phyloP scores from a whole-genome alignment of 53 echinoderm and acorn worm genomes.

The Mesocentrotus franciscanus region DNA sequence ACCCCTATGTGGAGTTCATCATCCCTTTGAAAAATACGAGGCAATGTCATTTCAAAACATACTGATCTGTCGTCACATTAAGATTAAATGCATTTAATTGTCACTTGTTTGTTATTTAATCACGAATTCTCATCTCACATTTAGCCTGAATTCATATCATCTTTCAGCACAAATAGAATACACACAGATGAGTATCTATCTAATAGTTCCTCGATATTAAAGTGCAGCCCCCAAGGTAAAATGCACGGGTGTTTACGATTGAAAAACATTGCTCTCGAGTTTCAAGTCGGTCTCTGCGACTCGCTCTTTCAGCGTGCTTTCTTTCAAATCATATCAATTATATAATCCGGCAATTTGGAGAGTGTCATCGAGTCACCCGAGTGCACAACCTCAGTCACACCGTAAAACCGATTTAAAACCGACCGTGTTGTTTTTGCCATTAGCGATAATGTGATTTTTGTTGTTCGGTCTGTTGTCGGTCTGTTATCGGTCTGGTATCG shows the following conservation, averaged over 20 bases:
- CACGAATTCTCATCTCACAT: slow-evolving; percentile 5
- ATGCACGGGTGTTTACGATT: neutral
- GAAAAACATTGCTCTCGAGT: neutral
- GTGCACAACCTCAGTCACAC: too few species aligned
- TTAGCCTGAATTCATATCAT: slow-evolving; percentile 5
- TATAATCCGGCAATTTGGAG: neutral
- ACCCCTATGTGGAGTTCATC: too few species aligned
- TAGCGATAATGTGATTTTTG: too few species aligned
- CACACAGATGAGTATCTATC: neutral
- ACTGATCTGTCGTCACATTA: neutral
- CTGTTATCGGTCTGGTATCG: too few species aligned
- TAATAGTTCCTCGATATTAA: neutral
- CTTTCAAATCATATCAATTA: slow-evolving; percentile 18
- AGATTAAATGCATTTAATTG: neutral
- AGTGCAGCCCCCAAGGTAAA: neutral
- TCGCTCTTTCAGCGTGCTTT: neutral
- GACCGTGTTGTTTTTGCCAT: too few species aligned
- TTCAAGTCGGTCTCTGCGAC: too few species aligned
- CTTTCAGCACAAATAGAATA: neutral
- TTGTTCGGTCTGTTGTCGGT: too few species aligned
- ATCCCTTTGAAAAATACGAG: too few species aligned
- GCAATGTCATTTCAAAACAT: too few species aligned
- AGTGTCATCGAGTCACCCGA: neutral
- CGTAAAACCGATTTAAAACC: too few species aligned
- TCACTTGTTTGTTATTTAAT: neutral